A percentile compares a stretch with the other conserved stretches of the same genome.
Conservation (phyloP, 1,140 invertebrate genomes). For the Atta cephalotes region DNA sequence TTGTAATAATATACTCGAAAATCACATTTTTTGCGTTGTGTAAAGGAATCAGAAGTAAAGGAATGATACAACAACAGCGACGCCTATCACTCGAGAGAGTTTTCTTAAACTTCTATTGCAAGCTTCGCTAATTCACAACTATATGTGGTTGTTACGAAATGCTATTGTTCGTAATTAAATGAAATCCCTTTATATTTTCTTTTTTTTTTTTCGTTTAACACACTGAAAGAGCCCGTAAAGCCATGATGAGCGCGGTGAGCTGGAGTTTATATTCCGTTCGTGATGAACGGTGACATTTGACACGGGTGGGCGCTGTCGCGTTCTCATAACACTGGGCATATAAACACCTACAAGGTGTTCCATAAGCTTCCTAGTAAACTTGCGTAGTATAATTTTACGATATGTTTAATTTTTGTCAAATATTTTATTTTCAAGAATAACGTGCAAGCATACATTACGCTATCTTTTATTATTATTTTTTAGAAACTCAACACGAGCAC, state of each 20-base stretch:
- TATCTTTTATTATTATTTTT: neutral
- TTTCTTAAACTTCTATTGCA: constrained; percentile 6
- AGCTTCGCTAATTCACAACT: neutral
- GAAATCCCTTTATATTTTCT: constrained; percentile 14
- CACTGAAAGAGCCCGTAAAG: constrained; percentile 44
- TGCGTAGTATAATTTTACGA: neutral
- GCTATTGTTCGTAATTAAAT: constrained; percentile 54
- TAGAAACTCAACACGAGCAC: neutral
- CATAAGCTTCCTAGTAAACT: constrained; percentile 25
- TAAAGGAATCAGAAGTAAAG: no score
- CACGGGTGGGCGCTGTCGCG: constrained; percentile 47
- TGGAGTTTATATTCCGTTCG: constrained; percentile 35
- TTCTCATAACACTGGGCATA: constrained; percentile 42
- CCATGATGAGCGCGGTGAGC: constrained; percentile 28
- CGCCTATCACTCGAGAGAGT: neutral
- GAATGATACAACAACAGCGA: neutral
- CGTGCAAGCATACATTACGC: no score
- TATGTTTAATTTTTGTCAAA: neutral
- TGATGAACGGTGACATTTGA: constrained; percentile 59
- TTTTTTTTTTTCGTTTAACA: neutral
- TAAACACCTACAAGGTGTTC: constrained; percentile 49
- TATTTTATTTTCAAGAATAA: constrained; percentile 27
- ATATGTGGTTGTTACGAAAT: neutral
- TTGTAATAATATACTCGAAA: no score
- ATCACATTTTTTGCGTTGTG: no score